phyloP scores from a whole-genome alignment of 2,797 vertebrate genomes.

The Mergus octosetaceus region DNA sequence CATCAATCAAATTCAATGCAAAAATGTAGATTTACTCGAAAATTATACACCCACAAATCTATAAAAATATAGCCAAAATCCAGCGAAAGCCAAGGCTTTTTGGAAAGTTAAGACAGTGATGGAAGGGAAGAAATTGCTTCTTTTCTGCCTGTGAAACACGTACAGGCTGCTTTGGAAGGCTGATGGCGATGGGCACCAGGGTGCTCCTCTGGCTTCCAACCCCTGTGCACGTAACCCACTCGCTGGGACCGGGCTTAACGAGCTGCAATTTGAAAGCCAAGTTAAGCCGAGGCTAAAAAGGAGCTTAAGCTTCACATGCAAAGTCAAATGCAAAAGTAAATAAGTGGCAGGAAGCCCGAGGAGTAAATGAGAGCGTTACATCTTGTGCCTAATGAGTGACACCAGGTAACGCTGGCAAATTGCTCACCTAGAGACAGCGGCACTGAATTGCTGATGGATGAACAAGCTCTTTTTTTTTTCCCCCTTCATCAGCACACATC shows the following conservation, averaged over 20 bases:
- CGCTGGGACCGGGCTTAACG: neutral
- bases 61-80: neutral
- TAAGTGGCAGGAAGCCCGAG: constrained; percentile 26
- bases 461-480: constrained; percentile 51
- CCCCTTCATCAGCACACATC: constrained; percentile 60
- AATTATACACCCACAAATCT: neutral
- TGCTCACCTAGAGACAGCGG: constrained; percentile 59
- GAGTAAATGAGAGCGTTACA: constrained; percentile 49
- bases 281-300: neutral
- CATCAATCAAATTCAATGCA: neutral
- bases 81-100: neutral
- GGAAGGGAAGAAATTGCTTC: neutral
- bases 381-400: constrained; percentile 49
- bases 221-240: neutral
- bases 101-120: neutral
- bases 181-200: neutral
- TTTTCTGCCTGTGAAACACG: neutral
- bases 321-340: constrained; percentile 31
- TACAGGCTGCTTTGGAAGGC: neutral
- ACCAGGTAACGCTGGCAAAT: constrained; percentile 57
- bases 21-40: neutral
- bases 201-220: neutral
- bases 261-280: constrained; percentile 5
- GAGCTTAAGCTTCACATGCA: neutral
- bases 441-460: constrained; percentile 45